Evolutionary conservation across 35 echinoderm and acorn worm genomes (phyloP).

Genomic region (Lytechinus variegatus): DNA sequence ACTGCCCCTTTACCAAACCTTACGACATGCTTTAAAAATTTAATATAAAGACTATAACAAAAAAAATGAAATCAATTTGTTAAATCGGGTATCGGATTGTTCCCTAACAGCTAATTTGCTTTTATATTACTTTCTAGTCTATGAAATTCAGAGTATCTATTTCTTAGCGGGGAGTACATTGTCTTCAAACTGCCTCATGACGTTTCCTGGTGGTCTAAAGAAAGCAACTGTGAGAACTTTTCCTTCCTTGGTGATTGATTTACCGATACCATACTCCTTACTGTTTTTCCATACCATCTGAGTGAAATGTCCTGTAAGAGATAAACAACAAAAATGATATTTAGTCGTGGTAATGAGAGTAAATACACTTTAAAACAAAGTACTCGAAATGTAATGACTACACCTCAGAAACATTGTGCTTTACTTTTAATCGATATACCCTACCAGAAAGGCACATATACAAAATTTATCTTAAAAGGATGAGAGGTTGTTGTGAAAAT

Average conservation of each 20-base stretch:
- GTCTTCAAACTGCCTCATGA: slow-evolving; percentile 79
- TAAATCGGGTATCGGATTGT: no score
- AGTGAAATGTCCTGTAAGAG: slow-evolving; percentile 86
- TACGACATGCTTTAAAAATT: no score
- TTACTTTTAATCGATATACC: no score
- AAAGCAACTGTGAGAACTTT: slow-evolving; percentile 90
- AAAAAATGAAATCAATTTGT: no score
- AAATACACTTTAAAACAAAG: no score
- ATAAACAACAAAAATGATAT: background rate
- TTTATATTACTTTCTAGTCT: no score
- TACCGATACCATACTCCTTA: slow-evolving; percentile 90
- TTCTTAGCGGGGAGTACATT: slow-evolving; percentile 62
- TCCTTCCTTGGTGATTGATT: slow-evolving; percentile 88
- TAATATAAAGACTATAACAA: no score
- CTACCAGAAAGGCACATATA: no score
- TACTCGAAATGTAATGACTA: background rate
- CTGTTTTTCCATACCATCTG: slow-evolving; percentile 86
- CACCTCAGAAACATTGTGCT: no score
- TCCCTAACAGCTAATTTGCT: no score
- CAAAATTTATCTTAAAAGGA: background rate
- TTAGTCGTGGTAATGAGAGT: no score
- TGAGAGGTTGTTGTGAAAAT: background rate
- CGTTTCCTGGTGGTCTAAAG: slow-evolving; percentile 93
- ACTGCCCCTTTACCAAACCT: no score
- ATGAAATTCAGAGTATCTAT: background rate